Evolutionary conservation across 2,113 vertebrate species (phyloP).

Genomic region (Podiceps cristatus): DNA sequence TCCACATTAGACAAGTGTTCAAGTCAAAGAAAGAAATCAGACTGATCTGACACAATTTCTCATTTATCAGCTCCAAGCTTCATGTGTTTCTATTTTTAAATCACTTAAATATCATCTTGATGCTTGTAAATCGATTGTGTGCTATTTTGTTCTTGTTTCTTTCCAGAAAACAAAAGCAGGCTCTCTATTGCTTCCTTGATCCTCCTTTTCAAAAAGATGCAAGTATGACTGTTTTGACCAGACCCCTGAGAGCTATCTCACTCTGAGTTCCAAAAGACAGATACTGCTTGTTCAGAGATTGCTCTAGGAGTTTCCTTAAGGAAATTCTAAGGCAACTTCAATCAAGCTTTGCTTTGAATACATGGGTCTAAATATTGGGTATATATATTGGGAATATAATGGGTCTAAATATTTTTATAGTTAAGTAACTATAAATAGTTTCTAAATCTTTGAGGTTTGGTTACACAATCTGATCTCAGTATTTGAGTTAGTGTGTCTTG

Average conservation of each 20-base stretch:
- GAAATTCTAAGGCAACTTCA: conserved; percentile 20
- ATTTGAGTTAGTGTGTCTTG: not conserved
- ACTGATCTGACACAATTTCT: not conserved
- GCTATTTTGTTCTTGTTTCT: not conserved
- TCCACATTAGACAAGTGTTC: not conserved
- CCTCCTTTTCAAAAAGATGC: not conserved
- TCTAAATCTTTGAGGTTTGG: not conserved
- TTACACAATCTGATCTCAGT: not conserved
- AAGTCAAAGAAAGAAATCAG: not conserved
- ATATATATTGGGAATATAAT: too few species aligned
- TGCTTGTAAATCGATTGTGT: not conserved
- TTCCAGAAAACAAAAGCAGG: not conserved
- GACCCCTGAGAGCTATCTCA: not conserved
- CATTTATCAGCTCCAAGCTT: not conserved
- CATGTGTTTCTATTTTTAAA: not conserved
- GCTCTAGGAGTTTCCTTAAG: not conserved
- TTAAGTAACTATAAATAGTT: not conserved
- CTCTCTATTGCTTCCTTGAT: not conserved
- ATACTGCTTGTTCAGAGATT: not conserved
- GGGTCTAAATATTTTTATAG: not conserved
- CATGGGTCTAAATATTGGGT: not conserved
- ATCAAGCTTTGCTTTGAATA: not conserved
- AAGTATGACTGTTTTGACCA: not conserved
- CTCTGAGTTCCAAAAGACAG: not conserved
- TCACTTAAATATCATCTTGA: not conserved